Evolutionary conservation across 2,797 vertebrate species (phyloP), one percentile per base, ranked within the genome.

Genomic region (Sebastes umbrosus): DNA sequence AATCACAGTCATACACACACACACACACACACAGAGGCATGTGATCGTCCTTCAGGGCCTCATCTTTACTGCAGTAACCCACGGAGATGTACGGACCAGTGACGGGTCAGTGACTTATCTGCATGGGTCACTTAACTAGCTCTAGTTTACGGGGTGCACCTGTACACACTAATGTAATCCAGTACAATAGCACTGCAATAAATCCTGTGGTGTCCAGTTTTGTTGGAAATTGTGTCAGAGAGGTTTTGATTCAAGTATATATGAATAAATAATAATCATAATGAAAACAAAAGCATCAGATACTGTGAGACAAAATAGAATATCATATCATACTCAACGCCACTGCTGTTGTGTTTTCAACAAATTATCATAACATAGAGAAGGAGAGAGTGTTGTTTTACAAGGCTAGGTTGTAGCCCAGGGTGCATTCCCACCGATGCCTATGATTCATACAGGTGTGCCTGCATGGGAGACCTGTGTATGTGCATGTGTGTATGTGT

Each of bases 401-500:
- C 59, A 79, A 79, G 64, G 54, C 3, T 59, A 27, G 25, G 14
- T 58, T 60, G 20, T 74, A 72, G 75, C 77, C 73, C 43, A 59
- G 52, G 68, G 74, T 86, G 62, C 74, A 87, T 84, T 89, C 76
- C 71, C 78, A 64, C 46, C 63, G 58, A 46, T 80, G 36, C 36
- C 65, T 74, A 63, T 66, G 55, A 77, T 79, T 79, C 82, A 73
- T 62, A 84, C 81, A 88, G 86, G 87, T 90, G 85, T 89, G 76
- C 32, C 67, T 79, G 9, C 73, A 73, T 57, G 31, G 62, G 62
- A 76, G 54, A 73, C 27, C 50, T 67, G 6, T 36, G 34, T 80
- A 14, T 11, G 20, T 27, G 25, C 29, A 7, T 65, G 34, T 68
- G 64, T 57, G 62, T 52, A 10, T 22, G 0, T 54, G 8, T 5